phyloP scores from a whole-genome alignment of 2,888 invertebrate species.

The Tryphoninae sp. region DNA sequence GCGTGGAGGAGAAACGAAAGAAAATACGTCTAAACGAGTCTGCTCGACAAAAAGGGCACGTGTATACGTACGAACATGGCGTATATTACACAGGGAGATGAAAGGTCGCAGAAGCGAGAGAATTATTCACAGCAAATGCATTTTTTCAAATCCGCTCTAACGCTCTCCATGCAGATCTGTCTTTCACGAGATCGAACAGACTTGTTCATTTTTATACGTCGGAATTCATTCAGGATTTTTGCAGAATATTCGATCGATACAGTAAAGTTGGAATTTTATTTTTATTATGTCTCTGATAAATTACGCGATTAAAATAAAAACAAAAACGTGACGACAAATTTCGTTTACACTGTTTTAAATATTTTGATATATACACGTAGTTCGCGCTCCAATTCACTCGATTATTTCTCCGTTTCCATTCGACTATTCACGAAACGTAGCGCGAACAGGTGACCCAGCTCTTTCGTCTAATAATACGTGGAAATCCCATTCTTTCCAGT shows the following conservation, averaged over 20 bases:
- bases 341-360: neutral
- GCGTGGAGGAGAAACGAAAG: slow-evolving; percentile 21
- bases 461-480: neutral
- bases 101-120: slow-evolving; percentile 15
- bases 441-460: neutral
- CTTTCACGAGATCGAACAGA: neutral
- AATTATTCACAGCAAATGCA: slow-evolving; percentile 14
- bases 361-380: neutral
- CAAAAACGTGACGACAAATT: neutral
- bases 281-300: neutral
- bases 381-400: slow-evolving; percentile 53
- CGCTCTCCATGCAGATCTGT: slow-evolving; percentile 14
- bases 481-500: slow-evolving; percentile 7
- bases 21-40: slow-evolving; percentile 55
- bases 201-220: slow-evolving; percentile 5
- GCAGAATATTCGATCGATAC: neutral
- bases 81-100: slow-evolving; percentile 19
- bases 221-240: neutral
- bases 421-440: slow-evolving; percentile 8
- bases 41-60: slow-evolving; percentile 50
- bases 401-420: slow-evolving; percentile 27
- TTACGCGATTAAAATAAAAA: neutral
- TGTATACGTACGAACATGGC: neutral
- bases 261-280: too few species aligned
- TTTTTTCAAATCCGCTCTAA: slow-evolving; percentile 19